Evolutionary conservation across 2,888 invertebrate genomes (phyloP), one percentile per base, ranked within the genome.

Genomic region (Drosophila kuntzei): DNA sequence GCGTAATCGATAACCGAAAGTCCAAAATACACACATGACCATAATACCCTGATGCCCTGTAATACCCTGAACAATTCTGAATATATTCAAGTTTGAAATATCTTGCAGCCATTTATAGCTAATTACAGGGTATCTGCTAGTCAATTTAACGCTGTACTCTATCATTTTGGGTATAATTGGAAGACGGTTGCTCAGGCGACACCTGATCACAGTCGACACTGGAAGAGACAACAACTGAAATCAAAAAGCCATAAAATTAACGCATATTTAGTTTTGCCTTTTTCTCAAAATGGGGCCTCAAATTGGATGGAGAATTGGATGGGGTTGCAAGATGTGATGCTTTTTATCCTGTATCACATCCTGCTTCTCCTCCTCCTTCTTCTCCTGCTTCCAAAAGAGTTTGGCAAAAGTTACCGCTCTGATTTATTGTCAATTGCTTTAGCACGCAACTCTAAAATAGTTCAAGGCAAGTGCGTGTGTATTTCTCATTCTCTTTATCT

Each of bases 221-320:
- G 27, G 27, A 29, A 44, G 16, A 27, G 51, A 53, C 20, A 54
- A 44, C 27, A 55, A 54, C 34, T 50, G 46, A 68, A 76, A 59
- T 62, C 69, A 76, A 62, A 65, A 70, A 57, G 70, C 73, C 50
- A 62, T 66, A 55, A 59, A 71, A 71, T 74, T 71, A 67, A 63
- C 50, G 62, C 70, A 74, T 46, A 63, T 63, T 60, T 68, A 63
- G 68, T 60, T 68, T 60, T 53, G 36, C 18, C 47, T 18, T n/a
- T 27, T 27, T 50, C 25, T 54, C 39, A 49, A 61, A 53, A 41
- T 32, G 4, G 18, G n/a, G 14, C 7, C 16, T 49, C 7, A 37
- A 54, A 46, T 63, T 49, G 11, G 58, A 16, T 11, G 22, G 7
- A 5, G 27, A 16, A 29, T 9, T 39, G n/a, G 18, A 7, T 27